phyloP scores from a whole-genome alignment of 2,797 vertebrate genomes.

The Corythornis leucogaster region DNA sequence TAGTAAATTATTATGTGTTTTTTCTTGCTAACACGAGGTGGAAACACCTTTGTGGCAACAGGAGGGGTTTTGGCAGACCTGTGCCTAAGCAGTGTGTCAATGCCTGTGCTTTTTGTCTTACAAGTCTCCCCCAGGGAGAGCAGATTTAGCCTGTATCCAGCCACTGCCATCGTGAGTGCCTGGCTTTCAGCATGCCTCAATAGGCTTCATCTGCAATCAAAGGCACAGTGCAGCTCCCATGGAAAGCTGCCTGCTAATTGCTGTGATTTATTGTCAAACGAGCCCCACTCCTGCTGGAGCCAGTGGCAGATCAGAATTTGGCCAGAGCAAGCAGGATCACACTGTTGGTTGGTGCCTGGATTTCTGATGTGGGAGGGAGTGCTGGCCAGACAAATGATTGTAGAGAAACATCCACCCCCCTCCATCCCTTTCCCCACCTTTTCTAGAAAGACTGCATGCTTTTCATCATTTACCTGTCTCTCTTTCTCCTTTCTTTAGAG shows the following conservation, averaged over 20 bases:
- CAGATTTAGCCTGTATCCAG: background rate
- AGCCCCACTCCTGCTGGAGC: background rate
- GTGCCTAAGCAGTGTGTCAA: background rate
- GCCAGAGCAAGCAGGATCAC: background rate
- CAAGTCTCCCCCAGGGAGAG: background rate
- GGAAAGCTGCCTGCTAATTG: conserved; percentile 8
- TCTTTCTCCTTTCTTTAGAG: background rate
- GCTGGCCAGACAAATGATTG: background rate
- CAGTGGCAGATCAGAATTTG: background rate
- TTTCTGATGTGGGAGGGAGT: background rate
- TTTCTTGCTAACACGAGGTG: background rate
- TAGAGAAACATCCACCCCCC: background rate
- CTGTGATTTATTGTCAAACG: background rate
- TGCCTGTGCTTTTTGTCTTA: background rate
- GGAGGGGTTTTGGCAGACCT: background rate
- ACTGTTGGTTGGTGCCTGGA: background rate
- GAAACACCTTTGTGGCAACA: background rate
- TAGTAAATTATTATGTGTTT: background rate
- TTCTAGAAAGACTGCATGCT: background rate
- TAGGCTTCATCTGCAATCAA: conserved; percentile 35
- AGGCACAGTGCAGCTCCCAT: background rate
- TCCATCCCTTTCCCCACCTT: rapidly evolving
- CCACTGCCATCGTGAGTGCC: rapidly evolving
- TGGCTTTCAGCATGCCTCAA: background rate
- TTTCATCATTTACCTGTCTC: background rate